Evolutionary conservation across 2,797 vertebrate species (phyloP), one percentile per base, ranked within the genome.

Genomic region (Protosalanx chinensis): DNA sequence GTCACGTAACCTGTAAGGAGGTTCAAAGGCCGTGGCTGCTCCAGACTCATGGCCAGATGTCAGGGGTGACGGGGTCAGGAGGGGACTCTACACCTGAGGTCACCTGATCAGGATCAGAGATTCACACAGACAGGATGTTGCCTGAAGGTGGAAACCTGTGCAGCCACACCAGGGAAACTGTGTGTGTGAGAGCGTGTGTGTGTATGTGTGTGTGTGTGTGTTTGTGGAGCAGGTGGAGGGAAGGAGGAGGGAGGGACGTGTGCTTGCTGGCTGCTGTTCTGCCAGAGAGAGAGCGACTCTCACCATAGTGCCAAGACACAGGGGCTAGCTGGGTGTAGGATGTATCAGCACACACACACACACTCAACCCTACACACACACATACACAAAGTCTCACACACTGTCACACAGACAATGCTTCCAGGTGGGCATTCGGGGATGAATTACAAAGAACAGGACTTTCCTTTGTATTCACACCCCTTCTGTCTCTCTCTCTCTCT

Each of bases 11-110:
- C 32, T 35, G 32, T 64, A 18, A 10, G 18, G n/a, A 56, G 49
- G 67, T 72, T 77, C 53, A 77, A 79, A 77, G 77, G 65, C 33
- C 2, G 33, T 35, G 33, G 33, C 33, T 35, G 65, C 69, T 74
- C 41, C 53, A 64, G 67, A 73, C 71, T 72, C 62, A 37, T 68
- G 66, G 71, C 37, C 53, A 69, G 51, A 60, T 72, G 73, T 71
- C 73, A 76, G 29, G 77, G 73, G 77, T 79, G 77, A 76, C 71
- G 15, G 46, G 46, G 8, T 2, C 8, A 15, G 15, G 15, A 6
- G 68, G 57, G 32, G 8, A 1, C 7, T 37, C 33, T 64, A 7
- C 20, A 64, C 46, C 46, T 49, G 46, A 41, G n/a, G n/a, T 64
- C n/a, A 8, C 62, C 18, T 32, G 32, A 20, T 20, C 5, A 20